Evolutionary conservation across 2,888 invertebrate genomes (phyloP).

Genomic region (Drosophila quasianomalipes): DNA sequence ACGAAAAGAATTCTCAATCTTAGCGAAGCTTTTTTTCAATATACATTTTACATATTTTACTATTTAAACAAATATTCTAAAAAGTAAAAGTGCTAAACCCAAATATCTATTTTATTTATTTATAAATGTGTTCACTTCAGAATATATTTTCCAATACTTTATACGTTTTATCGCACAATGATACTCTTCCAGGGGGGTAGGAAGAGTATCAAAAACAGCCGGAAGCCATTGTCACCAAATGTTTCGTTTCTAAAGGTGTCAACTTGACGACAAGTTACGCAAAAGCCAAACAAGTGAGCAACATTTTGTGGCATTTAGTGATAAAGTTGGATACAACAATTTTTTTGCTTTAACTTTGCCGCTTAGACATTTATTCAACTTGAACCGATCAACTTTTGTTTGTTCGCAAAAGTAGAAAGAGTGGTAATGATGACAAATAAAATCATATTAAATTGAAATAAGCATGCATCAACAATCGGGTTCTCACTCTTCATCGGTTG

Average conservation of each 20-base stretch:
- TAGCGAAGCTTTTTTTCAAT: neutral
- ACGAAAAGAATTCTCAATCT: neutral
- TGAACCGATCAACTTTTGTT: slow-evolving; percentile 22
- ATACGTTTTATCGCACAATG: neutral
- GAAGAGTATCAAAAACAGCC: slow-evolving; percentile 2
- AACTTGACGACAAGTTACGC: slow-evolving; percentile 29
- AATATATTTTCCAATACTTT: neutral
- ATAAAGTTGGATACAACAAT: slow-evolving; percentile 10
- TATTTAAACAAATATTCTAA: neutral
- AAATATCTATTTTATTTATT: neutral
- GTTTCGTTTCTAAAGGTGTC: slow-evolving; percentile 9
- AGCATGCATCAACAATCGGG: slow-evolving; percentile 8
- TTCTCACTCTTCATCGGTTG: slow-evolving; percentile 9
- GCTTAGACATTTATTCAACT: slow-evolving; percentile 2
- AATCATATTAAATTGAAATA: slow-evolving; percentile 35
- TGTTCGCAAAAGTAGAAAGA: slow-evolving; percentile 12
- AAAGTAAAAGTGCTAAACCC: neutral
- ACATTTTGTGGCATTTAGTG: slow-evolving; percentile 23
- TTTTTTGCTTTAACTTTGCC: slow-evolving; percentile 8
- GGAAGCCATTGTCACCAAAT: neutral
- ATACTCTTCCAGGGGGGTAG: no score
- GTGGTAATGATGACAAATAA: slow-evolving; percentile 13
- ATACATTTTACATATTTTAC: neutral
- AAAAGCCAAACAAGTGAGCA: slow-evolving; percentile 19
- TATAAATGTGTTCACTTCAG: neutral